These are phyloP conservation scores for Antidorcas marsupialis DNA, from an alignment of 2,113 vertebrate genomes.

Conservation along the genomic window DNA sequence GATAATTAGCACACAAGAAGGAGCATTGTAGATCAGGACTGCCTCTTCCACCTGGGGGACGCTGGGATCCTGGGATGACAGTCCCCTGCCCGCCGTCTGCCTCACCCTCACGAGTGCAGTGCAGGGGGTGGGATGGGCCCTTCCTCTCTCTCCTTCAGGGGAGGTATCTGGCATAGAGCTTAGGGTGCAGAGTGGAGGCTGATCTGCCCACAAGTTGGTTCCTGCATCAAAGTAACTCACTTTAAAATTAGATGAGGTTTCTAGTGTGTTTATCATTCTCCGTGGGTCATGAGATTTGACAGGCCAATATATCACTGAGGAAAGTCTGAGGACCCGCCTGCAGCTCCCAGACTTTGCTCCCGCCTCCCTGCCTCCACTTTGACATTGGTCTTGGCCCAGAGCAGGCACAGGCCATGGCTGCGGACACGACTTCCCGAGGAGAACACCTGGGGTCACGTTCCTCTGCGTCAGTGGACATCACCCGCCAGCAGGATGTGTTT, in stretches of 20 bases:
- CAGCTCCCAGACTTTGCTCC: background rate
- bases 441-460: background rate
- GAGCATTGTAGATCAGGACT: background rate
- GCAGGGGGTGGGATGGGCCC: background rate
- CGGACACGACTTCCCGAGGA: background rate
- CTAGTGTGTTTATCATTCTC: background rate
- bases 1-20: background rate
- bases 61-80: background rate
- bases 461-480: background rate
- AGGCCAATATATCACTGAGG: background rate
- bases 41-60: background rate
- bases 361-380: background rate
- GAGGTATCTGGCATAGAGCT: background rate
- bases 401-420: background rate
- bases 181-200: background rate
- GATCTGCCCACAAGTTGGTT: background rate
- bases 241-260: slow-evolving; percentile 23
- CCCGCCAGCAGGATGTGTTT: background rate
- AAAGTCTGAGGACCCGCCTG: background rate
- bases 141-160: background rate
- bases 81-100: background rate
- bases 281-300: background rate
- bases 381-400: background rate
- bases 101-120: rapidly evolving
- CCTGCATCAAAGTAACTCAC: background rate